Base-by-base conservation (phyloP, 2,797 vertebrate genomes). In the Myotis findleyi region DNA sequence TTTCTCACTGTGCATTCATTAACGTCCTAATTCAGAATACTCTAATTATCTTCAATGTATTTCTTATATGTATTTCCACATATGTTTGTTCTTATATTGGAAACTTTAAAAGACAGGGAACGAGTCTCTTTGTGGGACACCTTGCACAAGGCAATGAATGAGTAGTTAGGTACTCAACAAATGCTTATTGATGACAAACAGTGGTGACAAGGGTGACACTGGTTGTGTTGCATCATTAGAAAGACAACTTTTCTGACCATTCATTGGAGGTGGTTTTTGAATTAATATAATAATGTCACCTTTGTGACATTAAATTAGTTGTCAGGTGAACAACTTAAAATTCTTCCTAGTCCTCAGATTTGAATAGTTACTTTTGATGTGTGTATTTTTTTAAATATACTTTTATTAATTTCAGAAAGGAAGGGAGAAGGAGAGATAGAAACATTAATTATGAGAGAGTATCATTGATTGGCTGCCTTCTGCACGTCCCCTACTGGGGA, bases 311-410 rank as follows among this genome's bases (percentile, higher is more conserved):
- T 13, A 93, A 80, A 92, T 69, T 89, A 84, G 55, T 62, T 62
- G 59, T 27, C 79, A 47, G 2, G 17, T 53, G n/a, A 89, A 69
- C 49, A 77, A 59, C 49, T 91, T 84, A 87, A 81, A 96, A 77
- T 73, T 49, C 76, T 82, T 92, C 57, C 18, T 30, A 10, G 3
- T 69, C 36, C 62, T 53, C 62, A 93, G 12, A 75, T 82, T 47
- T 86, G 20, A 95, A 88, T 4, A 80, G 75, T 38, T 38, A 57
- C 30, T 18, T 55, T 77, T 57, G 47, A 25, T 27, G 59, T 62
- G 57, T 27, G 59, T 62, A 0, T 47, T 11, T 62, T 62, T 62
- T 13, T 1, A 62, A 62, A 30, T 30, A 62, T 30, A 62, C 27
- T 62, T 59, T 62, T 62, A 62, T 62, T 62, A 30, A 62, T 62